phyloP scores from a whole-genome alignment of 2,888 invertebrate species.

The Amorpha juglandis region DNA sequence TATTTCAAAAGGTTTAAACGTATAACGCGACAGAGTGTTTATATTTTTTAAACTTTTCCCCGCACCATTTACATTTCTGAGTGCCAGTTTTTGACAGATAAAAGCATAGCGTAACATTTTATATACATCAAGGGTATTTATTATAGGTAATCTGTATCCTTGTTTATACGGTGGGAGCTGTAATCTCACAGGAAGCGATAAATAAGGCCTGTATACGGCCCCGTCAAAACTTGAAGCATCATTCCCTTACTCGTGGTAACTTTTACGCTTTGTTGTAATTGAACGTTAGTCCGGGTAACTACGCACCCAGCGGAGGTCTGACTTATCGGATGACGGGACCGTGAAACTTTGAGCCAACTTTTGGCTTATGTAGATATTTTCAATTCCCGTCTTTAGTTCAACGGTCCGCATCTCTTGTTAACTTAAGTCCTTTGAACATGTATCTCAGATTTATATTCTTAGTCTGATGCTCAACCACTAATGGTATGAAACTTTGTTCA shows the following conservation, averaged over 20 bases:
- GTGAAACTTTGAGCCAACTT: conserved; percentile 30
- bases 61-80: conserved; percentile 33
- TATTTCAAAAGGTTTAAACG: background rate
- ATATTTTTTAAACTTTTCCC: conserved; percentile 37
- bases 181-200: conserved; percentile 63
- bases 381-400: conserved; percentile 24
- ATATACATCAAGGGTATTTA: conserved; percentile 46
- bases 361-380: conserved; percentile 26
- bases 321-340: conserved; percentile 25
- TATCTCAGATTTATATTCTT: conserved; percentile 4
- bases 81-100: conserved; percentile 41
- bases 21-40: conserved; percentile 26
- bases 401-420: background rate
- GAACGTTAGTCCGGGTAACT: conserved; percentile 44
- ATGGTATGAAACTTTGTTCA: background rate
- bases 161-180: conserved; percentile 56
- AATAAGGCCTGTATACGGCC: conserved; percentile 53
- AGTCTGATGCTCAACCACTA: background rate
- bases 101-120: conserved; percentile 52
- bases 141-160: conserved; percentile 51
- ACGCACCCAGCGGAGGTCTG: conserved; percentile 33
- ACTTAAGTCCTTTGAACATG: background rate
- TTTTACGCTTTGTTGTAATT: conserved; percentile 62
- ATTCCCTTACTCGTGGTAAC: conserved; percentile 55
- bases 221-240: conserved; percentile 55